Percentiles rank a stretch among this genome's conserved stretches.
Conservation (phyloP, 2,797 vertebrate species). For the Sorex maritimensis region DNA sequence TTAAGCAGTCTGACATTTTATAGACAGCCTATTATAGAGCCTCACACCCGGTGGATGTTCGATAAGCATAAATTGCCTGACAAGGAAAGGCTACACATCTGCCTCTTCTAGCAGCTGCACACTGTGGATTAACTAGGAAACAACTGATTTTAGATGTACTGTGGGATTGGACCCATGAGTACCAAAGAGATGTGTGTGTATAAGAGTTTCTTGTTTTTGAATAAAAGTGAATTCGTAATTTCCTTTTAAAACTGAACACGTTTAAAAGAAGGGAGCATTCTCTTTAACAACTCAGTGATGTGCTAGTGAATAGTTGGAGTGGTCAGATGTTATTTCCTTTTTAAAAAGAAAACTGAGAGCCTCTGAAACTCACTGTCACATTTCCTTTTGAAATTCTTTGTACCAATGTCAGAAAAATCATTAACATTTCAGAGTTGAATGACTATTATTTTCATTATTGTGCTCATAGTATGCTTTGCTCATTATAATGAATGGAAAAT, state of each 20-base stretch:
- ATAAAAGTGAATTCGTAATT: conserved; percentile 60
- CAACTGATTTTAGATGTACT: neutral
- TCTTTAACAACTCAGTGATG: conserved; percentile 46
- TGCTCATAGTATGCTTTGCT: conserved; percentile 20
- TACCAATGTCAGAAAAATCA: conserved; percentile 56
- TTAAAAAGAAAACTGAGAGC: conserved; percentile 32
- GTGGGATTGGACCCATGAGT: neutral
- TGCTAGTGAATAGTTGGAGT: conserved; percentile 14
- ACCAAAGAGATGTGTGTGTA: neutral
- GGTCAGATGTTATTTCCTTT: conserved; percentile 61
- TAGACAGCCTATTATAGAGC: conserved; percentile 57
- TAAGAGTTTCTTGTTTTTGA: neutral
- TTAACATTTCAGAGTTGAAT: conserved; percentile 59
- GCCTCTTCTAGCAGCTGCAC: neutral
- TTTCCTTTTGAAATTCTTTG: conserved; percentile 54
- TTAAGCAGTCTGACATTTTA: conserved; percentile 74
- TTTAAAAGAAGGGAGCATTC: conserved; percentile 58
- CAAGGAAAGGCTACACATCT: conserved; percentile 43
- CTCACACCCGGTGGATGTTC: conserved; percentile 26
- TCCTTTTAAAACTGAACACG: conserved; percentile 41
- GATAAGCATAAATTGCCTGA: conserved; percentile 71
- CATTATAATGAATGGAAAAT: conserved; percentile 55
- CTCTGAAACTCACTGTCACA: conserved; percentile 26
- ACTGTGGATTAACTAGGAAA: neutral
- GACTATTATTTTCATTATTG: conserved; percentile 62